Conservation (phyloP, 53 echinoderm and acorn worm genomes). For the Holothuria scabra region DNA sequence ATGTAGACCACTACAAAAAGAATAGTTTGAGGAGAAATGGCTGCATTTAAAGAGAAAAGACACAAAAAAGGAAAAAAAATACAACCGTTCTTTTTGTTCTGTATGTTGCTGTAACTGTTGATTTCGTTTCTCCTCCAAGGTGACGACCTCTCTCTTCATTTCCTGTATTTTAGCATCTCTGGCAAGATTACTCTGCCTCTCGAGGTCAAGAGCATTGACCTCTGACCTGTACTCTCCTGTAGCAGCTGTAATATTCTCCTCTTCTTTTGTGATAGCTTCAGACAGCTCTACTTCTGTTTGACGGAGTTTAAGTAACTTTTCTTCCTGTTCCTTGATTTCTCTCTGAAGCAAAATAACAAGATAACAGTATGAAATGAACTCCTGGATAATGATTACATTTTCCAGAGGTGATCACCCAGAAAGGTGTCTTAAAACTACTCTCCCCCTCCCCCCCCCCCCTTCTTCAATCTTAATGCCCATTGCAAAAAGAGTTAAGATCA, state of each 20-base stretch:
- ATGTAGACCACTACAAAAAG: too few species aligned
- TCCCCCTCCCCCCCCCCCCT: too few species aligned
- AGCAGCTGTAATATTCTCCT: background rate
- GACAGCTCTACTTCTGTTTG: slow-evolving; percentile 22
- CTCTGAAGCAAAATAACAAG: background rate
- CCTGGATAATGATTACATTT: background rate
- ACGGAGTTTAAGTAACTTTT: background rate
- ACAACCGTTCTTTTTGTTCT: slow-evolving; percentile 5
- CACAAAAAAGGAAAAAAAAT: too few species aligned
- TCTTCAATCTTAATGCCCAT: too few species aligned
- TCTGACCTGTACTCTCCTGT: background rate
- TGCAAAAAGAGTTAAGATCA: too few species aligned
- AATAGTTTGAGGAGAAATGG: too few species aligned
- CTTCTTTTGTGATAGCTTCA: slow-evolving; percentile 1
- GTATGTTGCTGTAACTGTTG: background rate
- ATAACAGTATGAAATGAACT: background rate
- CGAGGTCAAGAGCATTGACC: background rate
- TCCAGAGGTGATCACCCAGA: too few species aligned
- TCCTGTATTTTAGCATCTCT: slow-evolving; percentile 12
- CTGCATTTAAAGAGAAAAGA: background rate
- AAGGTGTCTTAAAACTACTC: too few species aligned
- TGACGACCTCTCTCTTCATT: background rate
- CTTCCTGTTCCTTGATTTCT: slow-evolving; percentile 23
- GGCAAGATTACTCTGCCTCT: slow-evolving; percentile 1
- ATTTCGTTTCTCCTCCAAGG: slow-evolving; percentile 18